These are phyloP conservation scores for Euthynnus affinis DNA, from an alignment of 2,797 vertebrate genomes.

Conservation along the genomic window DNA sequence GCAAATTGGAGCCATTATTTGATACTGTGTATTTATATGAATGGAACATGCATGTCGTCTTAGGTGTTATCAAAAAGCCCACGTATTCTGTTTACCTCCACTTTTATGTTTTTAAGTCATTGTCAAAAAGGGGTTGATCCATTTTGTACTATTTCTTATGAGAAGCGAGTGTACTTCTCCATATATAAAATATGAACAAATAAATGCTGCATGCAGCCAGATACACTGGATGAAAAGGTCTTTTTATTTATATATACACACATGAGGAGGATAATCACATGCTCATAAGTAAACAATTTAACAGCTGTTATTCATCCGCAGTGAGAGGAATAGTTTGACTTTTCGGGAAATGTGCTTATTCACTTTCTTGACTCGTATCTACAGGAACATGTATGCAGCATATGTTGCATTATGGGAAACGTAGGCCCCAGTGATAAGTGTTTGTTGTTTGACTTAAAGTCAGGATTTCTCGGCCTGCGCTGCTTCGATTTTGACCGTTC, in stretches of 20 bases:
- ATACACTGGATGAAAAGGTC: constrained; percentile 17
- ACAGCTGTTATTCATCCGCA: neutral
- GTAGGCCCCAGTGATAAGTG: too few relatives aligned
- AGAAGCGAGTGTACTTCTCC: constrained; percentile 84
- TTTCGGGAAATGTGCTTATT: neutral
- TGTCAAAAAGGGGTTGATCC: constrained; percentile 71
- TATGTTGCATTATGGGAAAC: too few relatives aligned
- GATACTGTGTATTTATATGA: constrained; percentile 81
- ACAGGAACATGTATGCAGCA: too few relatives aligned
- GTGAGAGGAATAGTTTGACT: neutral
- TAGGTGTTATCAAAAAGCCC: constrained; percentile 62
- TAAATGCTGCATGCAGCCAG: constrained; percentile 94
- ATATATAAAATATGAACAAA: constrained; percentile 85
- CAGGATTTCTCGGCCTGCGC: too few relatives aligned
- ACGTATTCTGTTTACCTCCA: constrained; percentile 72
- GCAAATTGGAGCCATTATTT: constrained; percentile 75
- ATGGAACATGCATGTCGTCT: constrained; percentile 81
- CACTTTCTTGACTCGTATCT: neutral
- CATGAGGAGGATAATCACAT: neutral
- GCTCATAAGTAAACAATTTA: neutral
- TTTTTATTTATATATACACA: too few relatives aligned
- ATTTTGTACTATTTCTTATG: constrained; percentile 90
- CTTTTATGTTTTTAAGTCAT: constrained; percentile 73
- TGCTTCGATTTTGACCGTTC: too few relatives aligned
- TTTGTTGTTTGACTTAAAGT: too few relatives aligned